Evolutionary conservation across 2,797 vertebrate species (phyloP), one percentile per base, ranked within the genome.

Genomic region (Thripadectes ignobilis): DNA sequence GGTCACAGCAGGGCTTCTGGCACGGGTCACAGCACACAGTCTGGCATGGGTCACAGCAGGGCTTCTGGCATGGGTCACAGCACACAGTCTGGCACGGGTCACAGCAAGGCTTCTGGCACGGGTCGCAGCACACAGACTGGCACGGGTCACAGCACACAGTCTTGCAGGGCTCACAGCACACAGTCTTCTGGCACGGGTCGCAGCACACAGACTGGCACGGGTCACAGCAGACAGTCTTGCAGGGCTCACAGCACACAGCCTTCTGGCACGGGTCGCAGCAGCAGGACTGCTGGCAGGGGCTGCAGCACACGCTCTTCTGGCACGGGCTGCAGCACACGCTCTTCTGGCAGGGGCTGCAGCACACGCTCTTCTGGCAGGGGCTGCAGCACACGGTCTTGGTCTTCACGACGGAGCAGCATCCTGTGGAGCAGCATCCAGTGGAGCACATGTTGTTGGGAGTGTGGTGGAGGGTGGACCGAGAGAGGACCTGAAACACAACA

Each of bases 381-480:
- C 39, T 78, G 87, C 86, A 95, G 71, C 96, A 96, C 38, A 92
- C 91, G 0, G 96, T 93, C 24, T 93, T 96, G 92, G 21, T 95
- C 94, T 95, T 95, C 80, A 93, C 69, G 3, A 90, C 3, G 8
- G 93, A 92, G 80, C 95, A 96, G 88, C 88, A 96, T 32, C 72
- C 69, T 0, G 89, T 91, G 62, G 94, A 69, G 12, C 93, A 95
- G 24, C 86, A 96, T 20, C 87, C 65, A 1, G 22, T 88, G 54
- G 80, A 91, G 77, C 67, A 86, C 96, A 96, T 96, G 91, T 6
- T 86, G 69, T 38, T 63, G 57, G 88, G 52, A 9, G 83, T 5
- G 91, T n/a, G 55, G 88, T 0, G 3, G 12, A 74, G 63, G 65
- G 11, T 45, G 76, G 80, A 22, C 2, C 77, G 62, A 81, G 48